A percentile compares a stretch with the other conserved stretches of the same genome.
These are phyloP conservation scores for Montipora capitata DNA, from an alignment of 92 coral and sea anemone species.

Conservation along the genomic window DNA sequence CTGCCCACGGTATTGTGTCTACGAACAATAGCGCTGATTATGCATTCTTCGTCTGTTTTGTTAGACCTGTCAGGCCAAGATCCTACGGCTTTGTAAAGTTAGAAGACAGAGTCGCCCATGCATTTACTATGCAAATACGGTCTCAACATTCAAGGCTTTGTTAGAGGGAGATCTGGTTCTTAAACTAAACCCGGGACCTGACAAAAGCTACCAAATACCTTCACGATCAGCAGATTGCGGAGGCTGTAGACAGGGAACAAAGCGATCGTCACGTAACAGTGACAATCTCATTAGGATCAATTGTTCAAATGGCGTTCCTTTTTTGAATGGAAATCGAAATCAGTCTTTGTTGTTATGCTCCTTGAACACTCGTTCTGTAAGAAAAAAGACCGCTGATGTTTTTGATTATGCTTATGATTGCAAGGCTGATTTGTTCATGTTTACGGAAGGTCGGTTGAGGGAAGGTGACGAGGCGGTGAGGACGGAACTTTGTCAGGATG, in stretches of 20 bases:
- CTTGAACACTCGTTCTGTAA: constrained; percentile 47
- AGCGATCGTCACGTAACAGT: constrained; percentile 59
- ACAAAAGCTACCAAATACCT: no score
- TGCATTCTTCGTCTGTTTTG: constrained; percentile 52
- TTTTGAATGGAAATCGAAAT: constrained; percentile 12
- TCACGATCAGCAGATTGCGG: constrained; percentile 47
- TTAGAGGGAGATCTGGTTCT: no score
- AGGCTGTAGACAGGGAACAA: constrained; percentile 51
- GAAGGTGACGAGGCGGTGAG: constrained; percentile 34
- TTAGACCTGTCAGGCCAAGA: no score
- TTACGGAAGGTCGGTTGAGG: constrained; percentile 49
- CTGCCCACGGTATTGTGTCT: no score
- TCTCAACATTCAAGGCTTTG: no score
- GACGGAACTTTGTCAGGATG: constrained; percentile 63
- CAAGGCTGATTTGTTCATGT: constrained; percentile 38
- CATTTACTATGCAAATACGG: no score
- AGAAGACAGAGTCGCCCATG: no score
- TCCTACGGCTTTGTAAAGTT: constrained; percentile 52
- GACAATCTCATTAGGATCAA: constrained; percentile 45
- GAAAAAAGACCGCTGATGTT: constrained; percentile 9
- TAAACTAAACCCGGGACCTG: no score
- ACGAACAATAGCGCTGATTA: constrained; percentile 45
- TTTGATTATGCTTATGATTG: constrained; percentile 26
- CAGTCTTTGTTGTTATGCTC: constrained; percentile 47
- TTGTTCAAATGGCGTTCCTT: constrained; percentile 3